A percentile compares a stretch with the other conserved stretches of the same genome.
Evolutionary conservation across 1,140 invertebrate genomes (phyloP).

Genomic region (Rhopalosiphum padi): DNA sequence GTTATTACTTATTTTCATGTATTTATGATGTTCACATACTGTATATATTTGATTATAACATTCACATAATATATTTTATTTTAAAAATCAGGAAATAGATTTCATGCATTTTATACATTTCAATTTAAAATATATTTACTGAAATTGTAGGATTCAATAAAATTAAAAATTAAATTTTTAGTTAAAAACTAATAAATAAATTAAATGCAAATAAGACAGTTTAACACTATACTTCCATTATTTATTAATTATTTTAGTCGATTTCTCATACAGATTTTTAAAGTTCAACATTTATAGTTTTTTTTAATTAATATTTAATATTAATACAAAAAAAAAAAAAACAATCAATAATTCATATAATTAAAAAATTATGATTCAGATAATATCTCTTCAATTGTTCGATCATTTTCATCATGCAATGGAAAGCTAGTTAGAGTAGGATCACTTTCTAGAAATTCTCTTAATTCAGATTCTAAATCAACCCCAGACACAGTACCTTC

Average conservation of each 20-base stretch:
- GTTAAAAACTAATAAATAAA: background rate
- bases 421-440: slow-evolving; percentile 69
- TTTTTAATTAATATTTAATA: background rate
- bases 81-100: background rate
- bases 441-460: slow-evolving; percentile 75
- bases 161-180: background rate
- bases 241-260: background rate
- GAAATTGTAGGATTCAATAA: background rate
- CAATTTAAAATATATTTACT: background rate
- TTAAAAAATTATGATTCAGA: slow-evolving; percentile 67
- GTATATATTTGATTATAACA: background rate
- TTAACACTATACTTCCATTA: background rate
- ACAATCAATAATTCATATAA: background rate
- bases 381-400: slow-evolving; percentile 71
- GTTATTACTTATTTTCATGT: background rate
- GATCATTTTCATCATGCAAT: slow-evolving; percentile 70
- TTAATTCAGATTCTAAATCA: slow-evolving; percentile 74
- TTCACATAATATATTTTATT: background rate
- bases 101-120: background rate
- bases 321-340: background rate
- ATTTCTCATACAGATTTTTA: background rate
- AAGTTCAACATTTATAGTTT: background rate
- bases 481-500: slow-evolving; percentile 63
- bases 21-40: background rate
- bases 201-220: background rate